Conservation (phyloP, 1,140 invertebrate genomes). For the Wiebesia pumilae region DNA sequence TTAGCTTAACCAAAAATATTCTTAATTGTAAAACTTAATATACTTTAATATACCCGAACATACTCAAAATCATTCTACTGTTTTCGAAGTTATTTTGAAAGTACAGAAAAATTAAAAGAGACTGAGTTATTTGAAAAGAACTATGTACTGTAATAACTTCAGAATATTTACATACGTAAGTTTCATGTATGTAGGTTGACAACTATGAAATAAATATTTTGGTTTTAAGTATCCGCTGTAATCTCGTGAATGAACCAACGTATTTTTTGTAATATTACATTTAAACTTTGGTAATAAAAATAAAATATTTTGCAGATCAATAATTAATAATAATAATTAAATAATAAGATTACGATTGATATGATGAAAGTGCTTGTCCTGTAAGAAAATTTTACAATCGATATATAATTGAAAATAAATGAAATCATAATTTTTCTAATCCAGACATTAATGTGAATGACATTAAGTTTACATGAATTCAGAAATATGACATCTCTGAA, state of each 20-base stretch:
- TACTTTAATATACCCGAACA: neutral
- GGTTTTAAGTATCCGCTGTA: neutral
- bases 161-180: neutral
- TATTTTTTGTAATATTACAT: neutral
- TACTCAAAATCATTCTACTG: constrained; percentile 16
- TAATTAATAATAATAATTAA: no score
- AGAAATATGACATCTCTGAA: no score
- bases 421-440: no score
- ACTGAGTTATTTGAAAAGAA: constrained; percentile 20
- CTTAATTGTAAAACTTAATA: constrained; percentile 15
- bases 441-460: no score
- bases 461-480: no score
- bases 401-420: neutral
- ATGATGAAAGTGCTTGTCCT: no score
- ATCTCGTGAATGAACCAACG: neutral
- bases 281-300: neutral
- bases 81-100: constrained; percentile 1
- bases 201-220: constrained; percentile 11
- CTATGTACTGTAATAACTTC: neutral
- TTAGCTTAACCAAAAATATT: neutral
- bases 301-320: no score
- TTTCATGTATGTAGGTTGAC: neutral
- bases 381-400: neutral
- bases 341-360: no score
- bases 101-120: neutral